Evolutionary conservation across 2,797 vertebrate species (phyloP), one percentile per base, ranked within the genome.

Genomic region (Pteropus rufus): DNA sequence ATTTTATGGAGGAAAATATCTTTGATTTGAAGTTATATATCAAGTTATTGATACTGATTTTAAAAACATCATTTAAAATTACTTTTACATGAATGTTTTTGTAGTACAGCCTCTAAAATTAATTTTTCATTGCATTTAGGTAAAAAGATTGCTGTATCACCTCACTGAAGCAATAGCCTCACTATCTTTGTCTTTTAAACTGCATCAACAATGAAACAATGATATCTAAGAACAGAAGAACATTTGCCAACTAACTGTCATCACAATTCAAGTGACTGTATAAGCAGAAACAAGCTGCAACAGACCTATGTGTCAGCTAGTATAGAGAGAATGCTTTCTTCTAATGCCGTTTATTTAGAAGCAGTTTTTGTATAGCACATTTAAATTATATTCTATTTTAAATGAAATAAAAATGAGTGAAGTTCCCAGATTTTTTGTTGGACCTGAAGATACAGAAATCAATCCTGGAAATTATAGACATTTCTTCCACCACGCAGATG

Each of bases 391-490:
- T 95, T 88, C 72, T 96, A 98, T 99, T 98, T 99, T 99, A 96
- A 98, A 98, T 96, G 98, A 97, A 12, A 98, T 94, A 70, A 98
- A 98, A 86, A 98, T 98, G 96, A 98, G 91, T 91, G 99, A 99
- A 81, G 97, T 98, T 88, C 99, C 99, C 5, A 98, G 98, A 76
- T 99, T 99, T 97, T 99, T 99, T 21, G 99, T 99, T 85, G 99
- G 99, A 15, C 98, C 98, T 89, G 99, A 99, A 96, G 99, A 99
- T 92, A 98, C 98, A 16, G 99, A 99, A 95, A 97, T 98, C 46
- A 99, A 99, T 88, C 96, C 99, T 60, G 97, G 98, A 72, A 98
- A 98, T 89, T 99, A 99, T 1, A 98, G 99, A 34, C 99, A 98
- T 73, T 99, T 99, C 77, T 99, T 99, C 67, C 99, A 99, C 75